Conservation (phyloP, 2,888 invertebrate genomes). For the Lasius platythorax region DNA sequence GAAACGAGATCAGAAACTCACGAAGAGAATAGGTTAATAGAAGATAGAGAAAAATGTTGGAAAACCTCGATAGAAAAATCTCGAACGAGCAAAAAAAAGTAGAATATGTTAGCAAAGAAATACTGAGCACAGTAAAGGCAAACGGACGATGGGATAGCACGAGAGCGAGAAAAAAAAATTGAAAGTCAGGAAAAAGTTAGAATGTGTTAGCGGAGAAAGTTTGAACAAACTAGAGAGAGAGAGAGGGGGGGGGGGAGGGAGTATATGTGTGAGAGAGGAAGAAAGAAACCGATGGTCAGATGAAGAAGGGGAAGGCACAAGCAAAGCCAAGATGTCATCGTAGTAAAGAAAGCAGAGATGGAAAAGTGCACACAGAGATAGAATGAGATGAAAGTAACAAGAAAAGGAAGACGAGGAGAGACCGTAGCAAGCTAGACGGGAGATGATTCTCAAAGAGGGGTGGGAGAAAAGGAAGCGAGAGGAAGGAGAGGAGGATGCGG, state of each 20-base stretch:
- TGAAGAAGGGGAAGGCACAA: neutral
- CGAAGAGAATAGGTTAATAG: constrained; percentile 46
- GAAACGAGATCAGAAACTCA: constrained; percentile 15
- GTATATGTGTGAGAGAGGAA: neutral
- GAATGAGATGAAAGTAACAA: constrained; percentile 10
- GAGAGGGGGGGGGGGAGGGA: neutral
- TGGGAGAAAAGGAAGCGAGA: neutral
- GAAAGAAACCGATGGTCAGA: neutral
- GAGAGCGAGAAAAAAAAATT: constrained; percentile 7
- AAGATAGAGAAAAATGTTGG: constrained; percentile 8
- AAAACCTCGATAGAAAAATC: constrained; percentile 35
- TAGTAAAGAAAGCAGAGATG: neutral
- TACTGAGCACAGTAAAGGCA: neutral
- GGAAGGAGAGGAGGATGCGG: constrained; percentile 11
- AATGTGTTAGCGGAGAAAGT: constrained; percentile 42
- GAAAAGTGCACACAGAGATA: neutral
- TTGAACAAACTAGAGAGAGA: constrained; percentile 2
- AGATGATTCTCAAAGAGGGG: constrained; percentile 28
- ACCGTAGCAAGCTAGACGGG: constrained; percentile 18
- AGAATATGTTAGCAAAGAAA: constrained; percentile 41
- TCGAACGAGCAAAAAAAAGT: neutral
- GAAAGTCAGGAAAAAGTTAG: constrained; percentile 27
- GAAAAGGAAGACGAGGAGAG: neutral
- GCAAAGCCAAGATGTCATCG: neutral
- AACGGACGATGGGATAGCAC: constrained; percentile 23